Percentiles rank a stretch among this genome's conserved stretches.
These are phyloP conservation scores for Podilymbus podiceps DNA, from an alignment of 2,113 vertebrate species.

Conservation along the genomic window DNA sequence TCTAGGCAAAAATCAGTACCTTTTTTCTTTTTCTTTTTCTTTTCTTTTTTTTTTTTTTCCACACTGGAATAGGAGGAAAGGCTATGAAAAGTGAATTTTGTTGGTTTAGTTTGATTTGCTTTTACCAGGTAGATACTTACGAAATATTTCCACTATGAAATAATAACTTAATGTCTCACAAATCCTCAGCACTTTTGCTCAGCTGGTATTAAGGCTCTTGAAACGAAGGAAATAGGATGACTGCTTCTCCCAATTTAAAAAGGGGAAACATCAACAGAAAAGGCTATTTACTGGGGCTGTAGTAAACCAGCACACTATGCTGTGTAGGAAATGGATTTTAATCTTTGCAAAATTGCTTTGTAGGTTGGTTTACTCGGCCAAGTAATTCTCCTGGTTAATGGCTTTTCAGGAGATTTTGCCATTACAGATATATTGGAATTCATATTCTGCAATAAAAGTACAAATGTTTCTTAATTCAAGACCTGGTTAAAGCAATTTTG, in stretches of 20 bases:
- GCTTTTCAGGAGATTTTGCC: slow-evolving; percentile 8
- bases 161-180: background rate
- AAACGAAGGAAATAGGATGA: background rate
- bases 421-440: background rate
- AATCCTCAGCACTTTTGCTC: background rate
- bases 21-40: rapidly evolving
- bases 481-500: slow-evolving; percentile 2
- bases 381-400: slow-evolving; percentile 29
- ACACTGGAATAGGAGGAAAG: background rate
- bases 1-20: background rate
- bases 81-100: background rate
- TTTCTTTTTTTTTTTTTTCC: background rate
- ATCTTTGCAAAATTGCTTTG: slow-evolving; percentile 22
- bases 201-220: background rate
- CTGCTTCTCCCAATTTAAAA: background rate
- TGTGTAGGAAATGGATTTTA: slow-evolving; percentile 34
- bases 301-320: background rate
- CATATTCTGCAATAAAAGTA: slow-evolving; percentile 22
- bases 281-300: background rate
- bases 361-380: background rate
- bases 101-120: background rate
- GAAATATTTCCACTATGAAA: background rate
- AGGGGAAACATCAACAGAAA: slow-evolving; percentile 1
- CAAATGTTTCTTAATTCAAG: background rate
- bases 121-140: background rate